phyloP scores from a whole-genome alignment of 2,888 invertebrate species.

The Caradrina clavipalpis region DNA sequence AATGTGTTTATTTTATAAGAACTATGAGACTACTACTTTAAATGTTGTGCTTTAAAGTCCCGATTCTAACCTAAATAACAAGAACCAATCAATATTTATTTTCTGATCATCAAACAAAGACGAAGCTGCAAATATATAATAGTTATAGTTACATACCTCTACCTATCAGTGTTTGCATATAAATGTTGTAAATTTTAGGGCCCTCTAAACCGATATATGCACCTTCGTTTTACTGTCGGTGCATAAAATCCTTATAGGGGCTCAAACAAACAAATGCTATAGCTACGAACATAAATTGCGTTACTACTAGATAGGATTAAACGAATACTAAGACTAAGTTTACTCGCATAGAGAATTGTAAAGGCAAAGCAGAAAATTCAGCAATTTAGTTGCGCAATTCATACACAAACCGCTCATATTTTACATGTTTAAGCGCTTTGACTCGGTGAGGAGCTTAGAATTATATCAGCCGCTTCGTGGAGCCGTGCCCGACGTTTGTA shows the following conservation, averaged over 20 bases:
- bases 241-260: constrained; percentile 34
- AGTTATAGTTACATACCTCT: no score
- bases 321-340: constrained; percentile 25
- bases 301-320: constrained; percentile 14
- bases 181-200: constrained; percentile 9
- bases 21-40: background rate
- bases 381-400: constrained; percentile 58
- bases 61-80: background rate
- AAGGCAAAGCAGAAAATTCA: constrained; percentile 47
- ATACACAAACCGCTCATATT: constrained; percentile 65
- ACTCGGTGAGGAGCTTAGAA: constrained; percentile 64
- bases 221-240: constrained; percentile 24
- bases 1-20: background rate
- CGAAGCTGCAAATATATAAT: background rate
- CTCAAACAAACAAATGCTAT: constrained; percentile 21
- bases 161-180: constrained; percentile 1
- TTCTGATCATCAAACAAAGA: background rate
- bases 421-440: constrained; percentile 66
- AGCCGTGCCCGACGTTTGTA: constrained; percentile 65
- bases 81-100: background rate
- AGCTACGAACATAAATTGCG: constrained; percentile 11
- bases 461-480: constrained; percentile 62
- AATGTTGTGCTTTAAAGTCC: background rate
- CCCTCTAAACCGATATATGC: background rate
- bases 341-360: constrained; percentile 17